A percentile compares a stretch with the other conserved stretches of the same genome.
These are phyloP conservation scores for Phainopepla nitens DNA, from an alignment of 2,113 vertebrate genomes.

Conservation along the genomic window DNA sequence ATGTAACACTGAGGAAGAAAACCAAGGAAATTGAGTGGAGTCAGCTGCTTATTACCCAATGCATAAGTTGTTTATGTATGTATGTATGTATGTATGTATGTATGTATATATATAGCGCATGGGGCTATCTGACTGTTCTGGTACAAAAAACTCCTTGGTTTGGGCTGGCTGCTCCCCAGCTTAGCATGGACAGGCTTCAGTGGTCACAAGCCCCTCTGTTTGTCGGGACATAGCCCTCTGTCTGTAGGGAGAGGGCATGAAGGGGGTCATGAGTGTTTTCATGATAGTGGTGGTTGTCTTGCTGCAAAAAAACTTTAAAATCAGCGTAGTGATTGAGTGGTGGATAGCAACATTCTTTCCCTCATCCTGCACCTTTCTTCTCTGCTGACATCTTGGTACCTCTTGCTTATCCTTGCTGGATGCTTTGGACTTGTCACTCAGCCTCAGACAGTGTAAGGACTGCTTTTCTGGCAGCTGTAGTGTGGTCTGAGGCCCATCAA, in stretches of 20 bases:
- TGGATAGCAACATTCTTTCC: not conserved
- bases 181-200: not conserved
- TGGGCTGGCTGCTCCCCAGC: not conserved
- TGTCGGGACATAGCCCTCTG: not conserved
- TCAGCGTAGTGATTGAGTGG: not conserved
- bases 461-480: not conserved
- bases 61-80: too few species aligned
- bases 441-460: not conserved
- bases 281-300: not conserved
- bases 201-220: not conserved
- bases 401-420: not conserved
- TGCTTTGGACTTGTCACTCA: not conserved
- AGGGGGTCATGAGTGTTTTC: not conserved
- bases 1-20: not conserved
- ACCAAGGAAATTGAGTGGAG: not conserved
- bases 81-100: not conserved
- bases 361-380: not conserved
- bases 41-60: not conserved
- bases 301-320: not conserved
- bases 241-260: not conserved
- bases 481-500: not conserved
- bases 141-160: not conserved
- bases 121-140: not conserved
- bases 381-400: not conserved
- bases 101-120: accelerated